A percentile compares a stretch with the other conserved stretches of the same genome.
phyloP scores from a whole-genome alignment of 2,797 vertebrate species.

The Pangasius larnaudii region DNA sequence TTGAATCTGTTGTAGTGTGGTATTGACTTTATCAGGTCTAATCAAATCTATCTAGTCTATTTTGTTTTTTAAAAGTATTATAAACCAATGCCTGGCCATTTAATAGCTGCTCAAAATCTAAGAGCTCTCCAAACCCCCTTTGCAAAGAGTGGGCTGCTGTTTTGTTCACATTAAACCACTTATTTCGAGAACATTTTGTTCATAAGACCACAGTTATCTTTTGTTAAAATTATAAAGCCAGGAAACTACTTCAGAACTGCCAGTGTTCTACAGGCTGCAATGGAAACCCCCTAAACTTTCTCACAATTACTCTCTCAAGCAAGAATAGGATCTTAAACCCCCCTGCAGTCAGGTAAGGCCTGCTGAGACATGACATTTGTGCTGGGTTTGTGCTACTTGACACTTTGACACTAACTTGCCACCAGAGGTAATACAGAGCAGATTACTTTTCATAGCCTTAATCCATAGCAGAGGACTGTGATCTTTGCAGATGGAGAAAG shows the following conservation, averaged over 20 bases:
- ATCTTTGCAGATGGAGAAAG: background rate
- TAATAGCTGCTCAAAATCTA: constrained; percentile 32
- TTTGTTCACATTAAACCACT: constrained; percentile 39
- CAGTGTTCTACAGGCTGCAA: constrained; percentile 32
- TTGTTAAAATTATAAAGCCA: constrained; percentile 46
- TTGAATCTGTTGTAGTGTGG: background rate
- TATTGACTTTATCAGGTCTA: background rate
- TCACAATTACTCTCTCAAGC: constrained; percentile 24
- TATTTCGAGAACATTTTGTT: constrained; percentile 55
- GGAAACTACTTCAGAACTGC: constrained; percentile 34
- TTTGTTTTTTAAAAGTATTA: background rate
- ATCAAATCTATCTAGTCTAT: background rate
- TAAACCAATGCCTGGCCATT: background rate
- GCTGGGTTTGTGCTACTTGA: background rate
- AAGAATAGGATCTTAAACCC: constrained; percentile 11
- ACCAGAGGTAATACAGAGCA: constrained; percentile 18
- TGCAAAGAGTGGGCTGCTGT: constrained; percentile 40
- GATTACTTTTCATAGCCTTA: background rate
- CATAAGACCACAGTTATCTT: constrained; percentile 39
- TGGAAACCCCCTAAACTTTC: constrained; percentile 24
- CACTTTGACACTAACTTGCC: background rate
- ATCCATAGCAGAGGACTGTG: background rate
- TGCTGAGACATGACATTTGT: background rate
- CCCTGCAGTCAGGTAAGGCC: constrained; percentile 8
- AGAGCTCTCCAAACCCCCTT: constrained; percentile 29